A percentile compares a stretch with the other conserved stretches of the same genome.
Evolutionary conservation across 2,113 vertebrate species (phyloP).

Genomic region (Bubo bubo): DNA sequence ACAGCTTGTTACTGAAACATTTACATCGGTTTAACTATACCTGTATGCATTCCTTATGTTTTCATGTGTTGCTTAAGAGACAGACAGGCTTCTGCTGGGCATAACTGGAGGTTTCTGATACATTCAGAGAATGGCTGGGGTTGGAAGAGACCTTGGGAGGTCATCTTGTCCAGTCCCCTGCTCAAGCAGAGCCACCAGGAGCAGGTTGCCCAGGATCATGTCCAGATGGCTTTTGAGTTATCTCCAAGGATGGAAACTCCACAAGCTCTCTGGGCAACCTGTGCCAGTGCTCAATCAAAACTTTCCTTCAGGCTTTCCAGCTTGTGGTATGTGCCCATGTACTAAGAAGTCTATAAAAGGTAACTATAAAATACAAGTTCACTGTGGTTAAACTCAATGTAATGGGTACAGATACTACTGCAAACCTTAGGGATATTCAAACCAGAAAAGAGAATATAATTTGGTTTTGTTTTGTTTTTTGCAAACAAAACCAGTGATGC

Average conservation of each 20-base stretch:
- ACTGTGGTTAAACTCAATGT: background rate
- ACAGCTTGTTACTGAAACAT: background rate
- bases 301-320: background rate
- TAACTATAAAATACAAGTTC: background rate
- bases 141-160: background rate
- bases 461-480: background rate
- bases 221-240: background rate
- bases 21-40: background rate
- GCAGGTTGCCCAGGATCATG: background rate
- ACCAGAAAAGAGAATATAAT: fast-evolving
- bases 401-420: background rate
- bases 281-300: background rate
- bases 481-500: background rate
- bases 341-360: background rate
- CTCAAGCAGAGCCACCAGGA: background rate
- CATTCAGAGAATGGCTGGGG: background rate
- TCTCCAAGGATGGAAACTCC: background rate
- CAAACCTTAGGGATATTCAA: background rate
- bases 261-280: background rate
- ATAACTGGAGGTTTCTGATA: background rate
- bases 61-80: background rate
- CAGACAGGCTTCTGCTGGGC: background rate
- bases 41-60: background rate
- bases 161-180: background rate
- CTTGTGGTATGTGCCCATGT: background rate